Conservation (phyloP, 2,888 invertebrate genomes). For the Limenitis camilla region DNA sequence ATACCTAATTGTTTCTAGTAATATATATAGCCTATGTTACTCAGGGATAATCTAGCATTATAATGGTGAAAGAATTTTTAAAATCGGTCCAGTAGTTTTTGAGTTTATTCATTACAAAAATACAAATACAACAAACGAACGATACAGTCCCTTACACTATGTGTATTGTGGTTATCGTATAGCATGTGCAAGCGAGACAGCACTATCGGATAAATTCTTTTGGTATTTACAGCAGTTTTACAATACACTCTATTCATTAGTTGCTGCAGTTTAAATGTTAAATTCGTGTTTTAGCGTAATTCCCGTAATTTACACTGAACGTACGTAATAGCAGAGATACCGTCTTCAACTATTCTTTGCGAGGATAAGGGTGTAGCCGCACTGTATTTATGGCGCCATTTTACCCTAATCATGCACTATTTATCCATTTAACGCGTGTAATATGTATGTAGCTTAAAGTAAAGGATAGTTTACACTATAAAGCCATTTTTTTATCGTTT, state of each 20-base stretch:
- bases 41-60: no score
- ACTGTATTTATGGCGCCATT: constrained; percentile 15
- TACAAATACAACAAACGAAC: no score
- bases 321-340: constrained; percentile 14
- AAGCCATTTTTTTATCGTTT: no score
- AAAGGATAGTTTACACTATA: not conserved
- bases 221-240: not conserved
- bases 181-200: no score
- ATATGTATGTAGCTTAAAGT: constrained; percentile 16
- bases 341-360: constrained; percentile 15
- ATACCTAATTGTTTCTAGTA: no score
- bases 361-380: constrained; percentile 14
- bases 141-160: no score
- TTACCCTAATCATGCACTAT: constrained; percentile 20
- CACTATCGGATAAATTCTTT: not conserved
- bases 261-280: constrained; percentile 10
- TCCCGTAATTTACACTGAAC: constrained; percentile 16
- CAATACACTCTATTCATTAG: not conserved
- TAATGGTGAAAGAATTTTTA: no score
- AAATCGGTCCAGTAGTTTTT: no score
- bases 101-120: no score
- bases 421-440: constrained; percentile 24
- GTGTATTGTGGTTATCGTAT: no score
- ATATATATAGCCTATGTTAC: no score
- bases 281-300: constrained; percentile 17